Conservation (phyloP, 2,113 vertebrate genomes). For the Ptilorrhoa leucosticta region DNA sequence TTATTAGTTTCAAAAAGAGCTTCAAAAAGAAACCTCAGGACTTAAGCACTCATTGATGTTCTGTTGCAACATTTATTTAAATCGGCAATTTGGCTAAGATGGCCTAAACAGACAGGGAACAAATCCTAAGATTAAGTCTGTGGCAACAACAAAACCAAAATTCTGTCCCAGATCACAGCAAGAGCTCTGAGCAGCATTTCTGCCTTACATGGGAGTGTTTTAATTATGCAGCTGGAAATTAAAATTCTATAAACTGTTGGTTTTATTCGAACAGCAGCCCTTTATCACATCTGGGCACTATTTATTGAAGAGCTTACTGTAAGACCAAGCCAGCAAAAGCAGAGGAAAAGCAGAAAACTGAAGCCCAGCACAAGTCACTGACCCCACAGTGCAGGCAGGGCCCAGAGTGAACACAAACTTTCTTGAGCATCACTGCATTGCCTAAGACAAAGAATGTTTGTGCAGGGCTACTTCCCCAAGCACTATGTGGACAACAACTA, state of each 20-base stretch:
- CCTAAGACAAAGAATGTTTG: not conserved
- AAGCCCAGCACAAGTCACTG: not conserved
- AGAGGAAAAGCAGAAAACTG: not conserved
- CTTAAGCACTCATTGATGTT: not conserved
- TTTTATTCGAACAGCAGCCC: not conserved
- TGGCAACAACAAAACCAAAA: not conserved
- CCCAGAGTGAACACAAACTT: not conserved
- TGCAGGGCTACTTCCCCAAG: not conserved
- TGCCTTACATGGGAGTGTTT: not conserved
- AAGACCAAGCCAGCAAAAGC: not conserved
- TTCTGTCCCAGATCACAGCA: not conserved
- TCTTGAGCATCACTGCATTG: fast-evolving
- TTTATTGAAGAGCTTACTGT: not conserved
- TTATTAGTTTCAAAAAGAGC: not conserved
- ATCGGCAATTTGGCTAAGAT: not conserved
- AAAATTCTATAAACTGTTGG: not conserved
- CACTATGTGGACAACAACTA: not conserved
- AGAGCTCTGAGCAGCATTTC: not conserved
- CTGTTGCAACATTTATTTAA: not conserved
- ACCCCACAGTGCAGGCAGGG: not conserved
- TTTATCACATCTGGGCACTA: not conserved
- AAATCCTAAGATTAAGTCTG: not conserved
- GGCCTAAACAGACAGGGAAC: not conserved
- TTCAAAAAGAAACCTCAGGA: conserved; percentile 1
- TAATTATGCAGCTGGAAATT: conserved; percentile 11